A percentile compares a stretch with the other conserved stretches of the same genome.
Evolutionary conservation across 1,140 invertebrate genomes (phyloP).

Genomic region (Drosophila sp.): DNA sequence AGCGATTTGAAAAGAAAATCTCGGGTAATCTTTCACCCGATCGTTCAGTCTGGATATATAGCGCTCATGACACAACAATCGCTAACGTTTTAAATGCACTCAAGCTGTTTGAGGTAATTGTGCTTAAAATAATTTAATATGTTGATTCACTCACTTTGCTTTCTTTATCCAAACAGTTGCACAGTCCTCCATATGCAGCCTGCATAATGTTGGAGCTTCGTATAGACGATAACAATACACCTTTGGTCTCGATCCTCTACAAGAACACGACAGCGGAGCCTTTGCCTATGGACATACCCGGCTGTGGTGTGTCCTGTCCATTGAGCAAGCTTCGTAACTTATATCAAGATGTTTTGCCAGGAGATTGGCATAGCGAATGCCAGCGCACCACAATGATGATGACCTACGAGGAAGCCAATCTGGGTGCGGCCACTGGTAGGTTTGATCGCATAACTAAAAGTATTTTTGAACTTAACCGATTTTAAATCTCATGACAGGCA

Average conservation of each 20-base stretch:
- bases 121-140: background rate
- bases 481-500: conserved; percentile 40
- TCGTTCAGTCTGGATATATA: conserved; percentile 89
- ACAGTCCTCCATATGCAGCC: conserved; percentile 89
- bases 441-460: background rate
- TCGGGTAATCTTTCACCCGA: conserved; percentile 81
- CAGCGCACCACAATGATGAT: conserved; percentile 74
- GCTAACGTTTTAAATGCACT: conserved; percentile 90
- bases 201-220: conserved; percentile 89
- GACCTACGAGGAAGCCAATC: conserved; percentile 81
- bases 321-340: conserved; percentile 84
- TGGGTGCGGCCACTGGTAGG: conserved; percentile 72
- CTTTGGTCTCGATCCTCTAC: conserved; percentile 85
- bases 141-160: background rate
- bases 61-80: conserved; percentile 92
- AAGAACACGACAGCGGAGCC: conserved; percentile 86
- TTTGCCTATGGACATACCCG: conserved; percentile 84
- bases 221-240: conserved; percentile 71
- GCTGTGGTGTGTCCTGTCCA: conserved; percentile 86
- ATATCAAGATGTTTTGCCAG: conserved; percentile 84
- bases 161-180: conserved; percentile 62
- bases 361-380: conserved; percentile 86
- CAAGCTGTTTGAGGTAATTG: conserved; percentile 87
- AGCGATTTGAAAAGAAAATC: conserved; percentile 85
- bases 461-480: background rate